Conservation (phyloP, 2,113 vertebrate genomes). For the Clarias gariepinus region DNA sequence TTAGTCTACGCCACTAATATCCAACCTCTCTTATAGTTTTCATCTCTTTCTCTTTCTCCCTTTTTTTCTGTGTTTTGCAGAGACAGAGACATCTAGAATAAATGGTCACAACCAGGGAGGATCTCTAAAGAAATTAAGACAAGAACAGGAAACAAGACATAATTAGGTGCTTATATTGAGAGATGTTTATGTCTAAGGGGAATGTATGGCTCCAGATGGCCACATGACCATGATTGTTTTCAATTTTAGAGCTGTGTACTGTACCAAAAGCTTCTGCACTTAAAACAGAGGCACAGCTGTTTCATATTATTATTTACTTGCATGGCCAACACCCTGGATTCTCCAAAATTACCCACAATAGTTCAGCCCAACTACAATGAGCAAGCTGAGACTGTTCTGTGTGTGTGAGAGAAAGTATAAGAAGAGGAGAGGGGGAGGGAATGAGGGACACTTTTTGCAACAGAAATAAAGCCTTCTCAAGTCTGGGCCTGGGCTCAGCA, state of each 20-base stretch:
- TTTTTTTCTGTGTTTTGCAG: conserved; percentile 51
- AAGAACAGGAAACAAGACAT: neutral
- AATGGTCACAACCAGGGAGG: neutral
- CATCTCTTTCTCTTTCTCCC: conserved; percentile 28
- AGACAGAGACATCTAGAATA: conserved; percentile 53
- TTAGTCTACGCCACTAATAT: conserved; percentile 59
- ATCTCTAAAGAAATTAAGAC: neutral
- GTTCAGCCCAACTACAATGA: conserved; percentile 52
- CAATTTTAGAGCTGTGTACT: conserved; percentile 41
- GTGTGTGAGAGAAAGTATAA: conserved; percentile 48
- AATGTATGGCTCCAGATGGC: neutral
- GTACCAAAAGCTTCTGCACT: conserved; percentile 44
- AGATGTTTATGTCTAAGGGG: neutral
- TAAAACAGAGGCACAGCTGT: conserved; percentile 63
- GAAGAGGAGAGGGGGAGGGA: conserved; percentile 21
- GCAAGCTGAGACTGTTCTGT: conserved; percentile 47
- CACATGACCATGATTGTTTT: conserved; percentile 39
- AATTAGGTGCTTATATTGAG: neutral
- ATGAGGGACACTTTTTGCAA: conserved; percentile 58
- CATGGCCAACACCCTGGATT: conserved; percentile 66
- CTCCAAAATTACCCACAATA: conserved; percentile 57
- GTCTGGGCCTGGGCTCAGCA: conserved; percentile 68
- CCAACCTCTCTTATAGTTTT: conserved; percentile 51
- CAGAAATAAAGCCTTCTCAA: conserved; percentile 63
- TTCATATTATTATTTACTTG: conserved; percentile 74